Base-by-base conservation (phyloP, 2,888 invertebrate species). In the Andrena minutula region DNA sequence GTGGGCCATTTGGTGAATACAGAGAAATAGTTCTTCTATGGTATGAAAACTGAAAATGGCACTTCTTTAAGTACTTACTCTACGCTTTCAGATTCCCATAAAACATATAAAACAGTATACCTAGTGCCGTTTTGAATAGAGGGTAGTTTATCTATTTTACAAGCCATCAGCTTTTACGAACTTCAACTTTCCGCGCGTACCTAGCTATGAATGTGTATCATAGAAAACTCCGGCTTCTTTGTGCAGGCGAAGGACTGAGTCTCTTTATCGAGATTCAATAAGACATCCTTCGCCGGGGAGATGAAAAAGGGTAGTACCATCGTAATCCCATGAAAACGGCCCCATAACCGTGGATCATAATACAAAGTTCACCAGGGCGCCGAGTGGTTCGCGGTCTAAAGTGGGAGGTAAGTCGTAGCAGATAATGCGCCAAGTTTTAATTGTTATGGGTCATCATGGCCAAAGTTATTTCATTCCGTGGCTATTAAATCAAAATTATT, bases 341-440 rank as follows among this genome's bases (percentile, higher is more conserved):
- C 71, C 75, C 60, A 82, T 88, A 86, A 87, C 85, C 85, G 79
- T 90, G 86, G 80, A 90, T 92, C 90, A 88, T 91, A 87, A 91
- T 91, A 90, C 89, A 86, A 91, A 92, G 86, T 91, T 92, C 87
- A 86, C 79, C 75, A 68, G 77, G 86, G 82, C 83, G 83, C 72
- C 76, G 73, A 78, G 77, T 74, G 69, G 75, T 63, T 51, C 75
- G 75, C 47, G 73, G 69, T 70, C 74, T 71, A 80, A 69, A 71
- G 73, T 51, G 64, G 68, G 75, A 66, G 75, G 76, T 60, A 76
- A 81, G 63, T 72, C 79, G 74, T 72, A 84, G 60, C 74, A 84
- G 81, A 87, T 89, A 89, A 85, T 86, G 86, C 82, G 71, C 85
- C 82, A 91, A 92, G 90, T 92, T 92, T 91, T 91, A 92, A 92